Evolutionary conservation across 2,888 invertebrate genomes (phyloP).

Genomic region (Hyposoter dolosus): DNA sequence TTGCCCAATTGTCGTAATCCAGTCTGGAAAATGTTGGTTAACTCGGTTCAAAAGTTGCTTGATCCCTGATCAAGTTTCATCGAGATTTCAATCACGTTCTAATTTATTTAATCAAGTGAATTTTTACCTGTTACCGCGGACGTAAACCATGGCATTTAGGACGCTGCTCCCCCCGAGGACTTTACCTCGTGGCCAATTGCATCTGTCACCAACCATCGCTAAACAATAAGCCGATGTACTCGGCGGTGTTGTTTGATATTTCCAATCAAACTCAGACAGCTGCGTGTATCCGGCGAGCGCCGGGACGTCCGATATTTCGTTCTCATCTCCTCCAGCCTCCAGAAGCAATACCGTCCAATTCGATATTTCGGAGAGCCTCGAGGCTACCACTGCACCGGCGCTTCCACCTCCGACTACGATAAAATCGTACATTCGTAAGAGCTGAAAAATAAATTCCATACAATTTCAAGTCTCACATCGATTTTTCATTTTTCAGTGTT

Average conservation of each 20-base stretch:
- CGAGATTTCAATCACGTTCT: too few species aligned
- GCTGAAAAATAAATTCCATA: constrained; percentile 85
- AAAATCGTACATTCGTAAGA: constrained; percentile 93
- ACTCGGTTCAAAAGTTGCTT: constrained; percentile 9
- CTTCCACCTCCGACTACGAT: constrained; percentile 95
- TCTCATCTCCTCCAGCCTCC: constrained; percentile 95
- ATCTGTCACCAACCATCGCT: constrained; percentile 94
- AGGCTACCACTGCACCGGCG: constrained; percentile 95
- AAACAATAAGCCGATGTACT: constrained; percentile 92
- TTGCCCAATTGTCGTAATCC: constrained; percentile 95
- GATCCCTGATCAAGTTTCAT: too few species aligned
- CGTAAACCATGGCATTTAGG: constrained; percentile 96
- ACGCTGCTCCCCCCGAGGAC: constrained; percentile 95
- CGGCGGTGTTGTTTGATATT: constrained; percentile 93
- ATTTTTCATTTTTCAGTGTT: neutral
- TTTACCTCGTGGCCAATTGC: constrained; percentile 97
- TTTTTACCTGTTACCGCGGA: constrained; percentile 92
- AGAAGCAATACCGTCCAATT: constrained; percentile 94
- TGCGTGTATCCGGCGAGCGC: constrained; percentile 94
- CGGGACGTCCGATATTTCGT: constrained; percentile 95
- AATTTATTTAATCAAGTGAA: neutral
- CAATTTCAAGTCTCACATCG: neutral
- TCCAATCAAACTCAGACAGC: constrained; percentile 95
- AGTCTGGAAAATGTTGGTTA: constrained; percentile 70
- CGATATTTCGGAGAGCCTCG: constrained; percentile 91